phyloP scores from a whole-genome alignment of 2,888 invertebrate species.

The Willowsia nigromaculata region DNA sequence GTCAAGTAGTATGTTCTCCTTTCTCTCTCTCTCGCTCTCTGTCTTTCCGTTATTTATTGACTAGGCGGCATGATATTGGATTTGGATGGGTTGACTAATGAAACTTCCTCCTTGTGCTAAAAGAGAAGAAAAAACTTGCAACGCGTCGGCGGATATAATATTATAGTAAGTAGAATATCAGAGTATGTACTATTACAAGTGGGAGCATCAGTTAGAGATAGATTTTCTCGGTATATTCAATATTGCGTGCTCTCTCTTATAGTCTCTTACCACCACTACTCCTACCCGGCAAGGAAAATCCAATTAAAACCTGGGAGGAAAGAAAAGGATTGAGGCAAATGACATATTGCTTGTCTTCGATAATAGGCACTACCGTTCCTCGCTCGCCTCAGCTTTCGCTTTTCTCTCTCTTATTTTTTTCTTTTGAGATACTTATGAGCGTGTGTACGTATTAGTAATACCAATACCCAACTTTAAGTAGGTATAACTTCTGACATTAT shows the following conservation, averaged over 20 bases:
- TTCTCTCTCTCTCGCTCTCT: not conserved
- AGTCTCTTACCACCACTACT: not conserved
- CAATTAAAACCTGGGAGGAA: constrained; percentile 56
- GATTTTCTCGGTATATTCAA: not conserved
- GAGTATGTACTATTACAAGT: not conserved
- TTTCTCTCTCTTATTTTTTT: not conserved
- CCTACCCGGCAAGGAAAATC: constrained; percentile 36
- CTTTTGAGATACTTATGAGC: not conserved
- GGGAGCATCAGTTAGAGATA: not conserved
- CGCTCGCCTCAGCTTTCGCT: not conserved
- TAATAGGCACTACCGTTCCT: constrained; percentile 36
- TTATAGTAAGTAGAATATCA: not conserved
- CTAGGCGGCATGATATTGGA: constrained; percentile 55
- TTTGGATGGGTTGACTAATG: constrained; percentile 55
- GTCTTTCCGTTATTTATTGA: constrained; percentile 51
- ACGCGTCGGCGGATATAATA: not conserved
- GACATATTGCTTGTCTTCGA: constrained; percentile 62
- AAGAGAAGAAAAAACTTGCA: not conserved
- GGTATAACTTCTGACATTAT: too few relatives aligned
- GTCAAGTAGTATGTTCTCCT: not conserved
- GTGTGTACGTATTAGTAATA: not conserved
- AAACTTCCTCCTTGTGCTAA: constrained; percentile 25
- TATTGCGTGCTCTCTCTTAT: not conserved
- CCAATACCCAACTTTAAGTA: too few relatives aligned
- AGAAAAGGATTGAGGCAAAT: constrained; percentile 59